Percentiles rank a stretch among this genome's conserved stretches.
Conservation (phyloP, 2,797 vertebrate genomes). For the Rhinoraja longicauda region DNA sequence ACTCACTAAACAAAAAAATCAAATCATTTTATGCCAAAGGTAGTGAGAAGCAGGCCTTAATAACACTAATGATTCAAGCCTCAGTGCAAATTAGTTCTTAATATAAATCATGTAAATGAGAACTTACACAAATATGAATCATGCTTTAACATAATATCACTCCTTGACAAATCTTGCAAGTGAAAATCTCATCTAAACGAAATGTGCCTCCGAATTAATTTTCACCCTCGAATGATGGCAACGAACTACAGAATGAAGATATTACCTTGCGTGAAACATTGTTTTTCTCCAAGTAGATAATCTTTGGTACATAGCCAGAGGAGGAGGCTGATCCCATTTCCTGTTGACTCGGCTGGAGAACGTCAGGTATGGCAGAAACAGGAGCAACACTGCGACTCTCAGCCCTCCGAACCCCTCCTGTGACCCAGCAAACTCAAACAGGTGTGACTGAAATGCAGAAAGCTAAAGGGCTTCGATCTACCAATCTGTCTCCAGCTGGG, state of each 20-base stretch:
- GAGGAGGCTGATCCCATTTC: constrained; percentile 32
- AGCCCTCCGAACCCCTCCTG: neutral
- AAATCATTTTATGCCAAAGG: neutral
- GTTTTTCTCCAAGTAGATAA: constrained; percentile 32
- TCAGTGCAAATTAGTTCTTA: neutral
- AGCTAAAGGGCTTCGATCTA: neutral
- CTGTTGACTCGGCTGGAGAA: too few relatives aligned
- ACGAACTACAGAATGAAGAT: neutral
- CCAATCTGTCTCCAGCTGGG: constrained; percentile 7
- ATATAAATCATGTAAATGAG: neutral
- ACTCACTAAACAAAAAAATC: neutral
- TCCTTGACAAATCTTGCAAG: neutral
- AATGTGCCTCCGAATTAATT: neutral
- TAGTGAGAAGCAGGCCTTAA: neutral
- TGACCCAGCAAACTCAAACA: neutral
- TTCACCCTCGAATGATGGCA: neutral
- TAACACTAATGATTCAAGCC: neutral
- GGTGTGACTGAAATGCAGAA: neutral
- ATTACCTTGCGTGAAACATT: neutral
- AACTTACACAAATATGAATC: neutral
- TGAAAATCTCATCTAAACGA: too few relatives aligned
- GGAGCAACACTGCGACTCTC: neutral
- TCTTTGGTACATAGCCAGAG: constrained; percentile 4
- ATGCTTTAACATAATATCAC: neutral
- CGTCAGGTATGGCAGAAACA: neutral